Conservation (phyloP, 2,797 vertebrate species). For the Phylloscopus collybita region DNA sequence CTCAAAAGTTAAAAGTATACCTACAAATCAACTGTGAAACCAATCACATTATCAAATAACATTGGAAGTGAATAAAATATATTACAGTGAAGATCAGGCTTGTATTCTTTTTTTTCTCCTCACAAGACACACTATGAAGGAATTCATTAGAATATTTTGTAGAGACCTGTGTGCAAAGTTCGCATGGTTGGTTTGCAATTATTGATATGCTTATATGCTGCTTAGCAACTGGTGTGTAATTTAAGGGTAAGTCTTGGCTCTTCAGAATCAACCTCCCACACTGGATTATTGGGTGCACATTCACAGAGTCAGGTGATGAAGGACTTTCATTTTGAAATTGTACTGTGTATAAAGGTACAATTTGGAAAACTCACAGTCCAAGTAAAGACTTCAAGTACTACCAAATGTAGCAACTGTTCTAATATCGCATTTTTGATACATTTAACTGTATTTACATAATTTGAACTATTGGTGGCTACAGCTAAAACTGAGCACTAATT, state of each 20-base stretch:
- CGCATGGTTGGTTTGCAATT: neutral
- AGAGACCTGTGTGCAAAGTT: neutral
- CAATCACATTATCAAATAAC: neutral
- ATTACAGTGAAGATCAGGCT: neutral
- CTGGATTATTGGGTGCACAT: neutral
- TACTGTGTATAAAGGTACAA: neutral
- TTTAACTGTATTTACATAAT: neutral
- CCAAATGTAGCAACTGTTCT: neutral
- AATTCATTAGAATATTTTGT: neutral
- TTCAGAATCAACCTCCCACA: neutral
- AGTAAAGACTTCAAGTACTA: neutral
- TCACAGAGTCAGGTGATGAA: neutral
- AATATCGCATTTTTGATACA: neutral
- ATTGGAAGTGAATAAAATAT: neutral
- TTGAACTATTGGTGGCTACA: neutral
- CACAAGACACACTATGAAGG: neutral
- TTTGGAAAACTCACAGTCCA: neutral
- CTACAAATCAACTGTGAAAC: constrained; percentile 17
- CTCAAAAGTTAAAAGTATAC: constrained; percentile 19
- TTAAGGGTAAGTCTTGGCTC: neutral
- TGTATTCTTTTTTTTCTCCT: neutral
- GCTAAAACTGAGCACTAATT: neutral
- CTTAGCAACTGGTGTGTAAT: neutral
- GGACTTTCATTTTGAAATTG: neutral
- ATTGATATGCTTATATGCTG: neutral